Conservation (phyloP, 2,113 vertebrate genomes). For the Ciconia boyciana region DNA sequence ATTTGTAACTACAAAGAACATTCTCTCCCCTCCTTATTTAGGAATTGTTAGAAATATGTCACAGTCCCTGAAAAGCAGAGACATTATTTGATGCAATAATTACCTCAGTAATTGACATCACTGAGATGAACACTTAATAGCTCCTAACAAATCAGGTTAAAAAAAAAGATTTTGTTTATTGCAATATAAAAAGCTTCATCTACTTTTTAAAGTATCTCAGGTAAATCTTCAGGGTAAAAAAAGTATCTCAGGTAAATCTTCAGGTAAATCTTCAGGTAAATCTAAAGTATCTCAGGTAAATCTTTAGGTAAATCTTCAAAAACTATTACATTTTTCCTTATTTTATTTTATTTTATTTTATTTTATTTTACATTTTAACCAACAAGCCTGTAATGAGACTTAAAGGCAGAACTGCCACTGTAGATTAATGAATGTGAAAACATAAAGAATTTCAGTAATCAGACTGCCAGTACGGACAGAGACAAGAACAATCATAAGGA, state of each 20-base stretch:
- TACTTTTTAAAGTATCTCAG: not conserved
- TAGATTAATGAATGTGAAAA: conserved; percentile 3
- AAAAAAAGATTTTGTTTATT: not conserved
- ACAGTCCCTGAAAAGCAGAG: not conserved
- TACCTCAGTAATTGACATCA: not conserved
- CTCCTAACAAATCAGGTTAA: not conserved
- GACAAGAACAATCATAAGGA: not conserved
- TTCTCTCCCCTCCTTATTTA: accelerated
- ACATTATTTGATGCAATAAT: not conserved
- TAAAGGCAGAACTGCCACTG: conserved; percentile 2
- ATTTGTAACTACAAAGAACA: not conserved
- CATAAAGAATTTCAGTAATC: conserved; percentile 11
- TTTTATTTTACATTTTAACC: not conserved
- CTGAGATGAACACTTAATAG: not conserved
- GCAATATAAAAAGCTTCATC: not conserved
- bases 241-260: not conserved
- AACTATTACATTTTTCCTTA: not conserved
- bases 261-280: not conserved
- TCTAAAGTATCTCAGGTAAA: not conserved
- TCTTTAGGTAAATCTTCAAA: not conserved
- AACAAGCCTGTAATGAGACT: not conserved
- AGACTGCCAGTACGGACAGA: not conserved
- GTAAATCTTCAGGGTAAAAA: not conserved
- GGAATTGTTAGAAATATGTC: not conserved
- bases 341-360: not conserved